A percentile compares a stretch with the other conserved stretches of the same genome.
Conservation (phyloP, 2,113 vertebrate genomes). For the Eupsittula cactorum region DNA sequence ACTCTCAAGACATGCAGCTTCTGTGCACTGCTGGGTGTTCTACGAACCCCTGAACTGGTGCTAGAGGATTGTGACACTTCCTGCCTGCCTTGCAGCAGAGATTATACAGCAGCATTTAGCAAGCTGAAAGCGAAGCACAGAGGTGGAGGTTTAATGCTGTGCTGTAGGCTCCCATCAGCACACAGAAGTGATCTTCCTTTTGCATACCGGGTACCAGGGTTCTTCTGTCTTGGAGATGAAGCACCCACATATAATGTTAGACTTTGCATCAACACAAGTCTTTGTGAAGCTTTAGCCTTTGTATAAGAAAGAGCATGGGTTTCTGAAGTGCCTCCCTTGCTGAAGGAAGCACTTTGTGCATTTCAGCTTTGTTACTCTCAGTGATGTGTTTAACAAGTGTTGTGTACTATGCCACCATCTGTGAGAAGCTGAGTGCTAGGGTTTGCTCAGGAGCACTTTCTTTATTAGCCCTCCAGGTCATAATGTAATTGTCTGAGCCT, state of each 20-base stretch:
- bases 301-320: accelerated
- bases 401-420: background rate
- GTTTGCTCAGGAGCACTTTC: background rate
- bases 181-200: background rate
- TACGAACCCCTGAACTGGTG: background rate
- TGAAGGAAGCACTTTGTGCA: background rate
- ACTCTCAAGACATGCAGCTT: background rate
- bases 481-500: background rate
- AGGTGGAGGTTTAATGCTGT: background rate
- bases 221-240: background rate
- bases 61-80: conserved; percentile 21
- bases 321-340: background rate
- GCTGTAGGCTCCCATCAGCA: background rate
- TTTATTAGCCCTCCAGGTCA: background rate
- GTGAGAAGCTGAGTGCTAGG: background rate
- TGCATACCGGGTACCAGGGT: background rate
- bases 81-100: conserved; percentile 46
- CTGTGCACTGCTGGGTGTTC: background rate
- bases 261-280: background rate
- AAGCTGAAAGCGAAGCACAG: conserved; percentile 37
- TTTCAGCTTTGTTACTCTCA: background rate
- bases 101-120: conserved; percentile 51
- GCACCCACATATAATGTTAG: background rate
- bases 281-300: background rate
- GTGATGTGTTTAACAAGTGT: background rate